These are phyloP conservation scores for Brachynemurus nebulosus DNA, from an alignment of 2,888 invertebrate genomes.

Conservation along the genomic window DNA sequence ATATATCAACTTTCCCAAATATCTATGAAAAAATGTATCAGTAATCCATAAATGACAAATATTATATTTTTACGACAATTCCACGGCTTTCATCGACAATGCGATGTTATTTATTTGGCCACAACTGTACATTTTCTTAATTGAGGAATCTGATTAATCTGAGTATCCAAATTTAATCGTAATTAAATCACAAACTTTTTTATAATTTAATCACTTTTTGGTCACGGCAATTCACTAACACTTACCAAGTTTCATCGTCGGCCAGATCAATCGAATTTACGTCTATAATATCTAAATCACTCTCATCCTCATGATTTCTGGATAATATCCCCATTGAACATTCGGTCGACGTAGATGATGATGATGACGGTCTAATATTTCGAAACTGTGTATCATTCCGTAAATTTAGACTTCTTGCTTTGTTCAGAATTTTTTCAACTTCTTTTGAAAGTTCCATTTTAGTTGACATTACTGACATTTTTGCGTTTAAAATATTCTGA, in stretches of 20 bases:
- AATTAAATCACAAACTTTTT: too few species aligned
- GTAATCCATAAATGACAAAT: too few species aligned
- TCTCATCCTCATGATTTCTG: neutral
- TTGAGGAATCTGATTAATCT: too few species aligned
- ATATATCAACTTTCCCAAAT: too few species aligned
- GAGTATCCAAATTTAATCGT: too few species aligned
- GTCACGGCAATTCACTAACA: slow-evolving; percentile 8
- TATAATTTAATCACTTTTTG: slow-evolving; percentile 10
- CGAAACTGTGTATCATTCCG: neutral
- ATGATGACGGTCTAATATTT: neutral
- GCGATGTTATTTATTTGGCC: too few species aligned
- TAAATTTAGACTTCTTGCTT: neutral
- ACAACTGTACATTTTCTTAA: too few species aligned
- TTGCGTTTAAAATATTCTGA: too few species aligned
- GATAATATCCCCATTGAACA: neutral
- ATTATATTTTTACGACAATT: too few species aligned
- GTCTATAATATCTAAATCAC: slow-evolving; percentile 37
- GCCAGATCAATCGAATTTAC: slow-evolving; percentile 39
- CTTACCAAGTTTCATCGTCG: slow-evolving; percentile 47
- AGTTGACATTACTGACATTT: neutral
- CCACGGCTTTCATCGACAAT: too few species aligned
- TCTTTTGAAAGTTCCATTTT: slow-evolving; percentile 1
- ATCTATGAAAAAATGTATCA: too few species aligned
- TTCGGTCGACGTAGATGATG: neutral
- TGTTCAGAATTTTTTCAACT: neutral